Conservation (phyloP, 2,797 vertebrate genomes). For the Dicrostonyx torquatus region DNA sequence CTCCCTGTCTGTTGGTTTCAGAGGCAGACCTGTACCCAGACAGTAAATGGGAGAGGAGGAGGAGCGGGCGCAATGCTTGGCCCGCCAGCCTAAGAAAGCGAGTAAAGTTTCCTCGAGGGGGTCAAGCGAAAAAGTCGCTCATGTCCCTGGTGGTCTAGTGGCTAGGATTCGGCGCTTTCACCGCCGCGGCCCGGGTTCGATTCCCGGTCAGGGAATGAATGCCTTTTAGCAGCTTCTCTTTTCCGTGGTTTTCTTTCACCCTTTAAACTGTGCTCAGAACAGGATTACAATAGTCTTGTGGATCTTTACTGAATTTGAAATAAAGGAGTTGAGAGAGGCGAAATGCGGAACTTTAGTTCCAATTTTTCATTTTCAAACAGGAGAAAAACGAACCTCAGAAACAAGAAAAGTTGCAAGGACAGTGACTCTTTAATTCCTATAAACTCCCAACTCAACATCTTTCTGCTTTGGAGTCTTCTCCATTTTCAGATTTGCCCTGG, state of each 20-base stretch:
- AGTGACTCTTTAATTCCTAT: not conserved
- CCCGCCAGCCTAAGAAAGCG: not conserved
- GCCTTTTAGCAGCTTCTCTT: too few relatives aligned
- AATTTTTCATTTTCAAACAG: too few relatives aligned
- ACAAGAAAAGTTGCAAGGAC: not conserved
- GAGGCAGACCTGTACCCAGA: not conserved
- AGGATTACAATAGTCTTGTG: too few relatives aligned
- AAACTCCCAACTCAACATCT: not conserved
- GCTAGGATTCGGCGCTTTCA: slow-evolving; percentile 74
- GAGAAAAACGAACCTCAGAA: too few relatives aligned
- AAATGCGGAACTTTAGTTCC: not conserved
- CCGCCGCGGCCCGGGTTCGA: slow-evolving; percentile 68
- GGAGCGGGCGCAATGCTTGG: not conserved
- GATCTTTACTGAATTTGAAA: too few relatives aligned
- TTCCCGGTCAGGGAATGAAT: slow-evolving; percentile 44
- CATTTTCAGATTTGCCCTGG: not conserved
- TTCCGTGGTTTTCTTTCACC: too few relatives aligned
- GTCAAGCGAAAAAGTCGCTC: rapidly evolving
- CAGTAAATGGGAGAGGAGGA: not conserved
- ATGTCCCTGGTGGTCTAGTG: slow-evolving; percentile 75
- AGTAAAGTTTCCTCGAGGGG: not conserved
- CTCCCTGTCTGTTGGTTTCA: not conserved
- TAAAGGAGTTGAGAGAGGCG: too few relatives aligned
- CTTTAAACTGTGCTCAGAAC: too few relatives aligned
- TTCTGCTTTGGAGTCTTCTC: too few relatives aligned